Evolutionary conservation across 2,113 vertebrate genomes (phyloP), one percentile per base, ranked within the genome.

Genomic region (Malurus alboscapulatus): DNA sequence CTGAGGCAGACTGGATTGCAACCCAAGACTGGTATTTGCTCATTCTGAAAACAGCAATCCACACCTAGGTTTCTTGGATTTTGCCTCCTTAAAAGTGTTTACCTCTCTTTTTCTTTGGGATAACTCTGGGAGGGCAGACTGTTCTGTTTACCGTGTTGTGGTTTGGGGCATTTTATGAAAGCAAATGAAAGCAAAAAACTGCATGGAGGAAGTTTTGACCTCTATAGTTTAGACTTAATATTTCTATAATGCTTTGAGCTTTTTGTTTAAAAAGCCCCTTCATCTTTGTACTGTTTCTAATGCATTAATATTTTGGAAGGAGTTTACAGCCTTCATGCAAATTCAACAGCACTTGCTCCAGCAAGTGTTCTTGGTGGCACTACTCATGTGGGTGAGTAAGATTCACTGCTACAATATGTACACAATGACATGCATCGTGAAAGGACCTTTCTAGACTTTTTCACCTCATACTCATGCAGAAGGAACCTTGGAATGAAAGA

Each of bases 401-500:
- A 89, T 75, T 59, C 53, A n/a, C 57, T 51, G 59, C 75, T 81
- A 67, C 48, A 87, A 61, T 84, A 71, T 8, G 4, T 2, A 3
- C 40, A 78, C 48, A 63, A 30, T 47, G 7, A 78, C 40, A 61
- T 12, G 6, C 48, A 55, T 62, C 82, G 48, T 51, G 48, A 82
- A 89, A 94, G 45, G 24, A 86, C 51, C n/a, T 81, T 88, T 94
- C 94, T 87, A 96, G 95, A 83, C 73, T 95, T 95, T 74, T 84
- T 87, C 83, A 87, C 69, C 91, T 96, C 92, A 90, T 92, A 81
- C n/a, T 87, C 96, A 91, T 96, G 93, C 87, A 93, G 87, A 97
- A 96, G 84, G 54, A 97, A 97, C 86, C 84, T 81, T 94, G 87
- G 68, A 95, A 96, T 89, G 74, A 96, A 91, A 96, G 79, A 95